phyloP scores from a whole-genome alignment of 2,888 invertebrate species.

The Asteroscopus sphinx region DNA sequence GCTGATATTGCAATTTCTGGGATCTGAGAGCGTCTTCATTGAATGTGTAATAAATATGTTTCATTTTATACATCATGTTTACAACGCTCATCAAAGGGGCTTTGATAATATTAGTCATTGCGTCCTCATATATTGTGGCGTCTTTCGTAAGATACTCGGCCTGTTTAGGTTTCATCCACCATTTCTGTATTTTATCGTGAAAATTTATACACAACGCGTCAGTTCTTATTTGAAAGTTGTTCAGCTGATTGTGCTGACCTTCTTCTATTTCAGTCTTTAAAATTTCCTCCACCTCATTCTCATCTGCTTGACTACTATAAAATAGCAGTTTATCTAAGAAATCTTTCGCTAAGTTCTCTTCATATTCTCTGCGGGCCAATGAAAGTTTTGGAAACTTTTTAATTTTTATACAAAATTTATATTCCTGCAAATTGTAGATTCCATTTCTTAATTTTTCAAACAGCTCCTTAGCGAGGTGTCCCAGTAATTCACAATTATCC shows the following conservation, averaged over 20 bases:
- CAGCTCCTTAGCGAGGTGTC: constrained; percentile 10
- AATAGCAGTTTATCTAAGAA: constrained; percentile 30
- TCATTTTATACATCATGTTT: constrained; percentile 12
- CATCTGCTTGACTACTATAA: constrained; percentile 31
- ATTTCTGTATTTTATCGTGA: constrained; percentile 43
- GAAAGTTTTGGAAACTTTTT: constrained; percentile 24
- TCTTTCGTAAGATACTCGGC: constrained; percentile 1
- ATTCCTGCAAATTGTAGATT: constrained; percentile 12
- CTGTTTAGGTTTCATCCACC: constrained; percentile 39
- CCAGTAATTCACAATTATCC: background rate
- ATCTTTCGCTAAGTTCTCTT: constrained; percentile 20
- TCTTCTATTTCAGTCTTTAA: constrained; percentile 32
- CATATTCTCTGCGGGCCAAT: constrained; percentile 9
- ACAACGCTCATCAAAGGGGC: constrained; percentile 26
- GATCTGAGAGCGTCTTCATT: background rate
- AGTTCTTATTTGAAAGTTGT: constrained; percentile 8
- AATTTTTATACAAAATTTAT: background rate
- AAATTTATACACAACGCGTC: constrained; percentile 39
- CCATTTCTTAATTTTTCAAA: constrained; percentile 9
- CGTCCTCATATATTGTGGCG: constrained; percentile 17
- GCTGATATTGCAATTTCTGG: constrained; percentile 4
- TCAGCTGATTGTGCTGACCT: background rate
- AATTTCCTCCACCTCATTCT: constrained; percentile 21
- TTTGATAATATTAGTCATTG: constrained; percentile 7
- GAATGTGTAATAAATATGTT: constrained; percentile 15